Evolutionary conservation across 2,888 invertebrate genomes (phyloP), one percentile per base, ranked within the genome.

Genomic region (Drosophila falleni): DNA sequence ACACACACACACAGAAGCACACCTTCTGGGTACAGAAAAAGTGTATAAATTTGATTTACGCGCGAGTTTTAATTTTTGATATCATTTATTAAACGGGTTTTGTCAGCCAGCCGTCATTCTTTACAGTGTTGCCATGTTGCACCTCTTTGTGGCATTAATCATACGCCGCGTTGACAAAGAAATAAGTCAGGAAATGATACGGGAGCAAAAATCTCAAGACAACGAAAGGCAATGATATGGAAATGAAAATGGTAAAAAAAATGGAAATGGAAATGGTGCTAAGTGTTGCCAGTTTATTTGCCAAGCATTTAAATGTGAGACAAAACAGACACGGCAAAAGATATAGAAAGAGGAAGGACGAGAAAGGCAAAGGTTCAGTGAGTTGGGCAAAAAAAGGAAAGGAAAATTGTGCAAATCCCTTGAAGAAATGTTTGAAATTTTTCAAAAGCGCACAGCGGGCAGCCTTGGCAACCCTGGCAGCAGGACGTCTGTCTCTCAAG

Each of bases 381-480:
- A 51, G 49, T 2, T 15, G 1, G 31, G 54, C 49, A 51, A 66
- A 55, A 61, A 69, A 42, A 76, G n/a, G n/a, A n/a, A 62, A 35
- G 71, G 71, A 72, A 84, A 84, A 84, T 84, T 78, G 80, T 78
- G 68, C 78, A 87, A 84, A 84, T 84, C 83, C 85, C 83, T 87
- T 70, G 80, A 84, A 87, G 82, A 87, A 87, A 84, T 84, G 87
- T 82, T 85, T 82, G 85, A 85, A 84, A 84, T 85, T 78, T 81
- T 84, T 87, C 83, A 86, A 55, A 69, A 46, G 23, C 23, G 19
- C 13, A 70, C 76, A 71, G 76, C 75, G 51, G 67, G 76, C 51
- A 50, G 46, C 51, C 19, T 23, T 46, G 56, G 58, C 68, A 51
- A 55, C 44, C 55, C 56, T 47, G 62, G 62, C 60, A 53, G 59